These are phyloP conservation scores for Meiosimyza decipiens DNA, from an alignment of 2,888 invertebrate genomes.

Conservation along the genomic window DNA sequence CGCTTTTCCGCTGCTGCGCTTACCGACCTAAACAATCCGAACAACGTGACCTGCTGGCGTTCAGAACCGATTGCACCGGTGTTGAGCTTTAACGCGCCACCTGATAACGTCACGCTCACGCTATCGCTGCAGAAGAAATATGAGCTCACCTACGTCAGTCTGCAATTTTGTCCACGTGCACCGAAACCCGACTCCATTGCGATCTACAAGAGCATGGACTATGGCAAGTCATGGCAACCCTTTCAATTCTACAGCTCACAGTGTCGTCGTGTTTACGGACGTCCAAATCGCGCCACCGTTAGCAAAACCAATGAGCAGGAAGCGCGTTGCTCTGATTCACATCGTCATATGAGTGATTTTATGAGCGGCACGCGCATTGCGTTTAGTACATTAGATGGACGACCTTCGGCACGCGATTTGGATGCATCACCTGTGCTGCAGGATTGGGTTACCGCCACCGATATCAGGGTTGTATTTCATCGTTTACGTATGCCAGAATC, in stretches of 20 bases:
- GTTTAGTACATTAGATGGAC: conserved; percentile 95
- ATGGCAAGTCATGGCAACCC: conserved; percentile 96
- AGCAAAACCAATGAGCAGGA: conserved; percentile 97
- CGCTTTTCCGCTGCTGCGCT: conserved; percentile 86
- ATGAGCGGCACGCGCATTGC: conserved; percentile 81
- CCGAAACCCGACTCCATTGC: conserved; percentile 97
- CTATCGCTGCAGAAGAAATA: conserved; percentile 95
- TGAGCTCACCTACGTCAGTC: conserved; percentile 95
- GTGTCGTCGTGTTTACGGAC: conserved; percentile 90
- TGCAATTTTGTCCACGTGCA: conserved; percentile 93
- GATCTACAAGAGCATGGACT: conserved; percentile 96
- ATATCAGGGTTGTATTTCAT: conserved; percentile 93
- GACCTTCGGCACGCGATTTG: conserved; percentile 94
- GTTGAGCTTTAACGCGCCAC: conserved; percentile 77
- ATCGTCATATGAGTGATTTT: conserved; percentile 75
- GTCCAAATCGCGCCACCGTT: conserved; percentile 87
- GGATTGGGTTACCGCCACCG: conserved; percentile 99
- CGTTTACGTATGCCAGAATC: conserved; percentile 80
- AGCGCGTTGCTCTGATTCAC: conserved; percentile 93
- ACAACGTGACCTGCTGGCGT: conserved; percentile 98
- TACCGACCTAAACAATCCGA: conserved; percentile 96
- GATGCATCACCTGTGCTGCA: conserved; percentile 95
- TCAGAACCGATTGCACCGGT: conserved; percentile 85
- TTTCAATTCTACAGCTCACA: conserved; percentile 98
- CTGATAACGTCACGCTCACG: conserved; percentile 93